Conservation (phyloP, 2,113 vertebrate species). For the Suricata suricatta region DNA sequence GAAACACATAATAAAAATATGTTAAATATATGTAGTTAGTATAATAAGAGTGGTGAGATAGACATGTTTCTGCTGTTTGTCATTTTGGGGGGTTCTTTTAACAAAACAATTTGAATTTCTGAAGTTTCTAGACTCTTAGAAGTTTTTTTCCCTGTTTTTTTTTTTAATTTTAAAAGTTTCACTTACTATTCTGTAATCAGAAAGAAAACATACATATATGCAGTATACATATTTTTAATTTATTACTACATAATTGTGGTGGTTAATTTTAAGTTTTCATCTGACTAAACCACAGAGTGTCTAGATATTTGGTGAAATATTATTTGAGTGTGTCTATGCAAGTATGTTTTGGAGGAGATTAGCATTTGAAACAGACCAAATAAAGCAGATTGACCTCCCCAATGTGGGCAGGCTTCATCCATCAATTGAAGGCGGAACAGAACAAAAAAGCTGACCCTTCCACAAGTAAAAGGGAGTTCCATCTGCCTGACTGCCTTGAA, state of each 20-base stretch:
- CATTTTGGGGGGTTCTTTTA: neutral
- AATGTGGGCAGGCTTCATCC: too few relatives aligned
- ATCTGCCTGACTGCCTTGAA: neutral
- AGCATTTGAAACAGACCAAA: neutral
- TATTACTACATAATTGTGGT: neutral
- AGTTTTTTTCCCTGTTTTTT: neutral
- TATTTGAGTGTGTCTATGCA: neutral
- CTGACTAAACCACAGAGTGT: neutral
- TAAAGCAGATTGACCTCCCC: neutral
- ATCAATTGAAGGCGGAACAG: neutral
- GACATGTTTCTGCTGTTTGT: neutral
- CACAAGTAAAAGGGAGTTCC: neutral
- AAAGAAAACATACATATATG: neutral
- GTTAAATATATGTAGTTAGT: neutral
- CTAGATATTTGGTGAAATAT: neutral
- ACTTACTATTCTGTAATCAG: neutral
- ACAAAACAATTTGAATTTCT: neutral
- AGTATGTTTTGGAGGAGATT: neutral
- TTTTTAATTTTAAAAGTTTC: neutral
- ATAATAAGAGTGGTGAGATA: neutral
- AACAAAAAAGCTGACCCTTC: neutral
- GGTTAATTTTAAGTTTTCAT: neutral
- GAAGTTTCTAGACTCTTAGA: neutral
- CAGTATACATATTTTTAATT: neutral
- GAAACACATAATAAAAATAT: neutral